Percentiles rank a stretch among this genome's conserved stretches.
Conservation (phyloP, 2,797 vertebrate genomes). For the Cyclopterus lumpus region DNA sequence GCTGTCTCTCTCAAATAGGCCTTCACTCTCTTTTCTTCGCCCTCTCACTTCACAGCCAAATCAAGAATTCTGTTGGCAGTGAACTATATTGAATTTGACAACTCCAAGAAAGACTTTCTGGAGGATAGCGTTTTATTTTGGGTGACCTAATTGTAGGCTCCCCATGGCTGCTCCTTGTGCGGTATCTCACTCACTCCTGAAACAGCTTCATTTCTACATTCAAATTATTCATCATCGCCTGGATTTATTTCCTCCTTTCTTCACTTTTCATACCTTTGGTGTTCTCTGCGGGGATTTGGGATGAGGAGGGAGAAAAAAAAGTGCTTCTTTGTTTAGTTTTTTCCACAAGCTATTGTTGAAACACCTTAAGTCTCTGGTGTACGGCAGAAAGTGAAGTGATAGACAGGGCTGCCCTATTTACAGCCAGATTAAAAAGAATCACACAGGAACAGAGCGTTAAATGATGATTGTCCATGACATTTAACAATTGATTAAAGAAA, state of each 20-base stretch:
- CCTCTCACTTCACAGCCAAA: constrained; percentile 78
- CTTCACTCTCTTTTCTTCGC: constrained; percentile 60
- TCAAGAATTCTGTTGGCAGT: constrained; percentile 81
- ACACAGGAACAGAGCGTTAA: constrained; percentile 82
- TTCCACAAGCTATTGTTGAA: constrained; percentile 85
- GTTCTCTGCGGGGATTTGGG: constrained; percentile 87
- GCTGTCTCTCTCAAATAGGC: constrained; percentile 61
- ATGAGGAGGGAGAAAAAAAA: constrained; percentile 75
- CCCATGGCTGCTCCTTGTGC: constrained; percentile 83
- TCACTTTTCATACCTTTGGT: constrained; percentile 88
- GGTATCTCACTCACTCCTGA: constrained; percentile 82
- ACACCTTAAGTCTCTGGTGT: constrained; percentile 88
- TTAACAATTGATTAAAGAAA: constrained; percentile 85
- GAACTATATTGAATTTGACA: constrained; percentile 83
- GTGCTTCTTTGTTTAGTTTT: constrained; percentile 78
- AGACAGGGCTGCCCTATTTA: constrained; percentile 89
- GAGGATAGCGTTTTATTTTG: constrained; percentile 83
- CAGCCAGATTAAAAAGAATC: constrained; percentile 87
- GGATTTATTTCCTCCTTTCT: constrained; percentile 85
- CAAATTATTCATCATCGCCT: constrained; percentile 87
- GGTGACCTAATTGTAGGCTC: constrained; percentile 87
- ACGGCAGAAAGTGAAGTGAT: constrained; percentile 79
- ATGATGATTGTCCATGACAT: constrained; percentile 85
- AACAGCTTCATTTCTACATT: constrained; percentile 87
- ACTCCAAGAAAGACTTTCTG: constrained; percentile 82